Base-by-base conservation (phyloP, 2,797 vertebrate genomes). In the Myotis myotis region DNA sequence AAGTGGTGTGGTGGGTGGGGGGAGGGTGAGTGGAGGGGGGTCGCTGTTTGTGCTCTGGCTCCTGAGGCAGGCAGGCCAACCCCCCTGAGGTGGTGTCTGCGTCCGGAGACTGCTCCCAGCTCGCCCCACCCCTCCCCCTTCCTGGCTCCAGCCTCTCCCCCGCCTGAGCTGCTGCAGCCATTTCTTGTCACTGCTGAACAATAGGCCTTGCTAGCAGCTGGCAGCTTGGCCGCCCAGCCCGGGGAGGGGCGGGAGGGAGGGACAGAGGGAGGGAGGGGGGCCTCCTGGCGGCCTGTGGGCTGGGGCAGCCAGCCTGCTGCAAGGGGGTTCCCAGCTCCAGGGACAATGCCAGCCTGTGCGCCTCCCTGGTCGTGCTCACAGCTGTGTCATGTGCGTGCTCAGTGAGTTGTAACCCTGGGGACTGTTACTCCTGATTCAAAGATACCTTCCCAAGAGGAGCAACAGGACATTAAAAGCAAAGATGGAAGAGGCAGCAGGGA, bases 121-220 rank as follows among this genome's bases (percentile, higher is more conserved):
- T n/a, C 23, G 1, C 85, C 86, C 30, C 25, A 5, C 66, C 47
- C 87, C 95, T 81, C 62, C 76, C 75, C 9, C 87, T 33, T 83
- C 72, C 83, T 33, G 36, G 96, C 96, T 66, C 90, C 71, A 86
- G 95, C 38, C 9, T 75, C 87, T 80, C 91, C 95, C 6, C 8
- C 17, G 81, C 78, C 95, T 13, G 33, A 1, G 93, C 88, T 94
- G 94, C 95, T 15, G 57, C 79, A 91, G 97, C 95, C 97, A 82
- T 95, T 96, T 93, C 96, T 96, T 95, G 93, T 95, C 89, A 90
- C 79, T 23, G 91, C 86, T 25, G 68, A 71, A 98, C 87, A 97
- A 97, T 97, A 96, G 96, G 92, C 91, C 91, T 96, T 74, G 93
- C 91, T 57, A 25, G 97, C 98, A 97, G 98, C 97, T 97, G 98